These are phyloP conservation scores for Capreolus pygargus DNA, from an alignment of 2,113 vertebrate genomes.

Conservation along the genomic window DNA sequence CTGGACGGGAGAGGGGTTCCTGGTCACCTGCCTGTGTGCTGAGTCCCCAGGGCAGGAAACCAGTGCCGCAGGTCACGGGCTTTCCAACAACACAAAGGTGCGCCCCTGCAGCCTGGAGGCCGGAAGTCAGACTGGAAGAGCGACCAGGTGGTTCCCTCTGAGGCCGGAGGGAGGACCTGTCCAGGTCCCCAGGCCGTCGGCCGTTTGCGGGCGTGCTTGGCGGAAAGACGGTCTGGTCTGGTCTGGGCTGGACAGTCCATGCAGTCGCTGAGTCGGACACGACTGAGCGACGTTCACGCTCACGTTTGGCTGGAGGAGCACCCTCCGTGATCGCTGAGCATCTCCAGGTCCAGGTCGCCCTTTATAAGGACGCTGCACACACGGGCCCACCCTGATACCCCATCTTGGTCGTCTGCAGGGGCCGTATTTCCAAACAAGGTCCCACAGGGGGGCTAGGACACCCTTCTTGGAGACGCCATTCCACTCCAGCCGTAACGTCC, in stretches of 20 bases:
- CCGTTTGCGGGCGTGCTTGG: accelerated
- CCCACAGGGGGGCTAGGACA: not conserved
- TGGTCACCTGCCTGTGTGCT: not conserved
- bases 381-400: not conserved
- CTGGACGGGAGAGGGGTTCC: not conserved
- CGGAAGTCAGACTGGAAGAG: accelerated
- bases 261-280: not conserved
- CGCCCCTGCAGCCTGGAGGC: not conserved
- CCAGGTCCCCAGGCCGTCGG: accelerated
- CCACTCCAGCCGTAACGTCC: not conserved
- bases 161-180: too few relatives aligned
- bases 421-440: not conserved
- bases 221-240: not conserved
- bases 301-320: not conserved
- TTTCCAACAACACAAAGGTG: not conserved
- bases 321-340: accelerated
- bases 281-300: not conserved
- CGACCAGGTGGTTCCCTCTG: not conserved
- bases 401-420: not conserved
- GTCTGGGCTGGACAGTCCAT: not conserved
- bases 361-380: not conserved
- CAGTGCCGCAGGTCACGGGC: accelerated
- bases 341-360: not conserved
- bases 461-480: not conserved
- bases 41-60: not conserved